These are phyloP conservation scores for Pachyseris speciosa DNA, from an alignment of 64 coral and sea anemone species.

Conservation along the genomic window DNA sequence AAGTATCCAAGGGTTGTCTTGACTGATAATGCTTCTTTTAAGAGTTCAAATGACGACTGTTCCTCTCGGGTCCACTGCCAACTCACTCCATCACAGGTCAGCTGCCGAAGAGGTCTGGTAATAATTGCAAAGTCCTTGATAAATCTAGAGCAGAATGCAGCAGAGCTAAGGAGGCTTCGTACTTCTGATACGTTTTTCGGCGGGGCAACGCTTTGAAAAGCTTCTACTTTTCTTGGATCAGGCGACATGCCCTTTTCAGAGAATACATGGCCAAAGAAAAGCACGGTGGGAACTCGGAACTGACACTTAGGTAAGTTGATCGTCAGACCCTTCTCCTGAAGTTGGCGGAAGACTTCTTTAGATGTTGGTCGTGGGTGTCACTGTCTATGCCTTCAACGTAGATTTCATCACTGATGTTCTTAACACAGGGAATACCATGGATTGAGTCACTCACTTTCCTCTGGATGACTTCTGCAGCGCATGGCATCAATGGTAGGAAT, in stretches of 20 bases:
- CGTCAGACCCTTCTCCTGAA: slow-evolving; percentile 43
- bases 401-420: slow-evolving; percentile 60
- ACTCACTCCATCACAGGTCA: slow-evolving; percentile 23
- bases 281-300: slow-evolving; percentile 55
- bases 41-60: slow-evolving; percentile 30
- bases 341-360: slow-evolving; percentile 49
- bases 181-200: slow-evolving; percentile 41
- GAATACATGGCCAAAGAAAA: slow-evolving; percentile 71
- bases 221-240: slow-evolving; percentile 70
- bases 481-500: slow-evolving; percentile 47
- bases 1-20: slow-evolving; percentile 46
- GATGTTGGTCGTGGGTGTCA: slow-evolving; percentile 29
- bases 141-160: slow-evolving; percentile 45
- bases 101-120: slow-evolving; percentile 31
- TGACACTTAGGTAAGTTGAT: slow-evolving; percentile 64
- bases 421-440: slow-evolving; percentile 46
- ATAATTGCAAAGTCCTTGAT: slow-evolving; percentile 22
- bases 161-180: slow-evolving; percentile 38
- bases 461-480: background rate
- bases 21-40: slow-evolving; percentile 23
- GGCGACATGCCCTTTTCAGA: slow-evolving; percentile 57
- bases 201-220: slow-evolving; percentile 26
- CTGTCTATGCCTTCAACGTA: slow-evolving; percentile 29
- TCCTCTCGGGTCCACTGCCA: slow-evolving; percentile 50
- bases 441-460: slow-evolving; percentile 52